phyloP scores from a whole-genome alignment of 2,113 vertebrate species.

The Hippoglossus stenolepis region DNA sequence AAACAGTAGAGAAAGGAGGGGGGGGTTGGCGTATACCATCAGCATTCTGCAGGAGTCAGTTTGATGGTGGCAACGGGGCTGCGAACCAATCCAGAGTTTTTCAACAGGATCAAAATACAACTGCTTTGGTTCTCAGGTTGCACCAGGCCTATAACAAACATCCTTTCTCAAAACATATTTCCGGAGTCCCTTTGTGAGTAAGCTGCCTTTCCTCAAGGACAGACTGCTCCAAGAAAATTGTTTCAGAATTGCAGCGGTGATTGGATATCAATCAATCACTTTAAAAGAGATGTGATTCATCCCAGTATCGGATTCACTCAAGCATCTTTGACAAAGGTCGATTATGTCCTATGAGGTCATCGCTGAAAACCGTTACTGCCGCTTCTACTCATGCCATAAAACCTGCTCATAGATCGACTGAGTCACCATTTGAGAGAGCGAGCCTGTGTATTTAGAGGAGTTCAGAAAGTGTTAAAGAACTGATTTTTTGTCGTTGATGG shows the following conservation, averaged over 20 bases:
- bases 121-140: not conserved
- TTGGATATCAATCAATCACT: slow-evolving; percentile 43
- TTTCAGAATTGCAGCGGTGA: not conserved
- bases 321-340: slow-evolving; percentile 41
- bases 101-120: slow-evolving; percentile 22
- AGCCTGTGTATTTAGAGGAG: not conserved
- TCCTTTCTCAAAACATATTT: not conserved
- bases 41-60: slow-evolving; percentile 59
- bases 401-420: slow-evolving; percentile 13
- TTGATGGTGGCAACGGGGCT: slow-evolving; percentile 12
- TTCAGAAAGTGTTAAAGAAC: slow-evolving; percentile 21
- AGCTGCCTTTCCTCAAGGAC: slow-evolving; percentile 17
- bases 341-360: slow-evolving; percentile 52
- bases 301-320: slow-evolving; percentile 43
- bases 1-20: slow-evolving; percentile 63
- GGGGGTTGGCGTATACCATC: slow-evolving; percentile 41
- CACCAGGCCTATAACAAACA: not conserved
- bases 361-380: not conserved
- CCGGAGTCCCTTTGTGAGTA: not conserved
- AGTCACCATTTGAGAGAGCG: slow-evolving; percentile 13
- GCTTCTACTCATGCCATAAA: slow-evolving; percentile 31
- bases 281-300: slow-evolving; percentile 40
- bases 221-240: not conserved
- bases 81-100: slow-evolving; percentile 4
- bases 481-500: not conserved